Evolutionary conservation across 2,888 invertebrate species (phyloP), one percentile per base, ranked within the genome.

Genomic region (Callyntrura guangdongensis): DNA sequence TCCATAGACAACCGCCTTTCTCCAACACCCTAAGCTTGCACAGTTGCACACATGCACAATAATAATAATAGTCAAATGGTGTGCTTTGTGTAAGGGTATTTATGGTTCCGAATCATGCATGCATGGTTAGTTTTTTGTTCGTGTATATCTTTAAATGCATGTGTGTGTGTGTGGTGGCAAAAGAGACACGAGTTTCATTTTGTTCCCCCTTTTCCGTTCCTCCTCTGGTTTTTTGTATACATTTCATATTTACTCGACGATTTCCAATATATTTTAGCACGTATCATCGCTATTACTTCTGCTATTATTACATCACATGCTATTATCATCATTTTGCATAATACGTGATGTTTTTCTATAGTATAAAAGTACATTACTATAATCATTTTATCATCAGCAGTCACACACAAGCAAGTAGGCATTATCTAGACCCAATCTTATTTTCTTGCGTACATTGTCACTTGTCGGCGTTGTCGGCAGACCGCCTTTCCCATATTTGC

Each of bases 241-340:
- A 77, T 77, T 77, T 77, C 22, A 77, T 20, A 47, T 77, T 77
- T 53, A 77, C 79, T 36, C 79, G 56, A 79, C 25, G 53, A 79
- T 56, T 79, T 53, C 59, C 79, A 79, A 79, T 79, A 79, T 79
- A 79, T 77, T 77, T 77, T 77, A 77, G 77, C 77, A 77, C 77
- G 77, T 77, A 27, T 79, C 56, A 27, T 79, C n/a, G 22, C 79
- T 79, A 53, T 79, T 79, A 56, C 79, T 79, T 17, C 17, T n/a
- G 79, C 53, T 79, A 79, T 79, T 79, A 79, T 79, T 79, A 79
- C 53, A 56, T 79, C 59, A 8, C 79, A 79, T 27, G 25, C 79
- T 59, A 53, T 56, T 59, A 79, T 79, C 79, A 79, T 79, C 79
- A 79, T 27, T 79, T 79, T 79, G 79, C 79, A 79, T 79, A 79